Conservation (phyloP, 2,113 vertebrate genomes). For the Pelusios castaneus region DNA sequence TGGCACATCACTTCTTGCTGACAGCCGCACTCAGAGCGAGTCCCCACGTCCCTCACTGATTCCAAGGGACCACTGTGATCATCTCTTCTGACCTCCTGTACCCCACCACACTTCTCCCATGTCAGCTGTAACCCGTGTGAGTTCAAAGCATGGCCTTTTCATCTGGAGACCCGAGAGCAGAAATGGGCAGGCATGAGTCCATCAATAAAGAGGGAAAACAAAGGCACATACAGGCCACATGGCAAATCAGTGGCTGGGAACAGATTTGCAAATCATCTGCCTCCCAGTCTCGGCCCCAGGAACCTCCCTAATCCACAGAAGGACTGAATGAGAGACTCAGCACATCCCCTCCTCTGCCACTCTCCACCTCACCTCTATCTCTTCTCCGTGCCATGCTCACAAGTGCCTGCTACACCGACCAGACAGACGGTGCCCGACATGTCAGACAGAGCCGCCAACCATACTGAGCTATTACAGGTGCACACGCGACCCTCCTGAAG, state of each 20-base stretch:
- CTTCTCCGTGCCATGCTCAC: background rate
- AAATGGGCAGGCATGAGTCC: background rate
- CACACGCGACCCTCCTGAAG: background rate
- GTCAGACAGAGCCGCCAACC: background rate
- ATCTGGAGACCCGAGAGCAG: rapidly evolving
- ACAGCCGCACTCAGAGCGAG: background rate
- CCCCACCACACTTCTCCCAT: background rate
- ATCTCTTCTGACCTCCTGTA: background rate
- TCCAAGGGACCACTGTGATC: background rate
- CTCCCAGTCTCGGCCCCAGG: background rate
- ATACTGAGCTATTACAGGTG: background rate
- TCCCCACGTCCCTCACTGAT: background rate
- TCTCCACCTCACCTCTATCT: background rate
- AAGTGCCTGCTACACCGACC: background rate
- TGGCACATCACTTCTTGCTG: background rate
- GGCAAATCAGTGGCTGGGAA: rapidly evolving
- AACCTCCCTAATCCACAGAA: background rate
- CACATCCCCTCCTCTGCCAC: rapidly evolving
- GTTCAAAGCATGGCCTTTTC: background rate
- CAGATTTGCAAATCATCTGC: background rate
- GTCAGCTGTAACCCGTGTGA: rapidly evolving
- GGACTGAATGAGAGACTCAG: background rate
- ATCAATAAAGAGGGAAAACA: background rate
- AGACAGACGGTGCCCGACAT: rapidly evolving
- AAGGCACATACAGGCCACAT: background rate